Percentiles rank a stretch among this genome's conserved stretches.
These are phyloP conservation scores for Phenganax subtilis DNA, from an alignment of 92 coral and sea anemone genomes.

Conservation along the genomic window DNA sequence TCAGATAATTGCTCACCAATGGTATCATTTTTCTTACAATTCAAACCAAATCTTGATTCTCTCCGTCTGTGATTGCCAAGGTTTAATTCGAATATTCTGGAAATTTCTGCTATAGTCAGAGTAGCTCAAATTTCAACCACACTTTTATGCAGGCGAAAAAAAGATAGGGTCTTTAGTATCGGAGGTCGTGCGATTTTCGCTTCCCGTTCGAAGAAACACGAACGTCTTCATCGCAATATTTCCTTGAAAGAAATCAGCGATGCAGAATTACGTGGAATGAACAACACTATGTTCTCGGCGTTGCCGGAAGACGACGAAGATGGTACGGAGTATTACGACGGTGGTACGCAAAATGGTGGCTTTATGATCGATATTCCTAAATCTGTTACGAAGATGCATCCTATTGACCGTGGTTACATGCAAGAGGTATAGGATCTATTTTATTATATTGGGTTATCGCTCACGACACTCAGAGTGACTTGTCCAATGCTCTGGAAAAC, in stretches of 20 bases:
- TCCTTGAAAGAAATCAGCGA: slow-evolving; percentile 11
- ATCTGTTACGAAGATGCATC: neutral
- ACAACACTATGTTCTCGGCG: neutral
- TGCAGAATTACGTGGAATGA: neutral
- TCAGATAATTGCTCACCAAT: neutral
- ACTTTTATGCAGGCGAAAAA: slow-evolving; percentile 8
- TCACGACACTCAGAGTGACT: too few relatives aligned
- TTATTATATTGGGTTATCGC: neutral
- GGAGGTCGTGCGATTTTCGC: slow-evolving; percentile 7
- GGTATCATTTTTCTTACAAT: neutral
- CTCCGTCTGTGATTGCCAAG: neutral
- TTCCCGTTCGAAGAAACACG: neutral
- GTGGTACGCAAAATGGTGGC: neutral
- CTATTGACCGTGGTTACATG: neutral
- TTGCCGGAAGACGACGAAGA: neutral
- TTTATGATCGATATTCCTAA: slow-evolving; percentile 2
- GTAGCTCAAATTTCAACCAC: neutral
- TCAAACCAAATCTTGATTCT: neutral
- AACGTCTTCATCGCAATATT: neutral
- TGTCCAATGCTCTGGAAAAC: neutral
- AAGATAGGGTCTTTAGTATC: neutral
- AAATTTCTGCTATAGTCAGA: neutral
- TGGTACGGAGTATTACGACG: neutral
- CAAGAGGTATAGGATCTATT: neutral
- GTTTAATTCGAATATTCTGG: neutral